These are phyloP conservation scores for Poeciliopsis turneri DNA, from an alignment of 2,797 vertebrate genomes.

Conservation along the genomic window DNA sequence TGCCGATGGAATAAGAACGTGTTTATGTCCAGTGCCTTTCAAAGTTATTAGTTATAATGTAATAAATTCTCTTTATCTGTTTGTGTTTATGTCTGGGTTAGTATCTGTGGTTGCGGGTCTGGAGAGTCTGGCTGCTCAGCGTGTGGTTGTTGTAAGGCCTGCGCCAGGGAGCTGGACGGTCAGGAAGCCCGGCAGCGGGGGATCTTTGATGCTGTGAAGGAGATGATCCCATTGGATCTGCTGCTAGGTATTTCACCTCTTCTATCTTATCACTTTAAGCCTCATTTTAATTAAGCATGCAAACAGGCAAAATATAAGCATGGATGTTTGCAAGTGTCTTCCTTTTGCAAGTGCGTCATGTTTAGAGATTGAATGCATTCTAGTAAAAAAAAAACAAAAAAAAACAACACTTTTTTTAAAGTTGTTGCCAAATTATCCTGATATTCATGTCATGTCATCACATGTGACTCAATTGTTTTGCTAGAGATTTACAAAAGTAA, in stretches of 20 bases:
- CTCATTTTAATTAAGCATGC: not conserved
- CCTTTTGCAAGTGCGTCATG: constrained; percentile 1
- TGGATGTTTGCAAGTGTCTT: not conserved
- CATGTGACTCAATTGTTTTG: no score
- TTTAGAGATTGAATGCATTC: not conserved
- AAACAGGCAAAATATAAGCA: not conserved
- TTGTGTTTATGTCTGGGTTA: constrained; percentile 56
- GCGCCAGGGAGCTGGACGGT: constrained; percentile 96
- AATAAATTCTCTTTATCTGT: not conserved
- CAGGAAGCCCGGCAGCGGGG: constrained; percentile 97
- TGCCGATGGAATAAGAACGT: not conserved
- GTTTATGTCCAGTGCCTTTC: not conserved
- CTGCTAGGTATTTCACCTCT: constrained; percentile 87
- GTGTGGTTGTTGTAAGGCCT: constrained; percentile 98
- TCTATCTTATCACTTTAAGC: constrained; percentile 11
- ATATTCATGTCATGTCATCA: no score
- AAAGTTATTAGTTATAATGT: not conserved
- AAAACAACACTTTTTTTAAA: no score
- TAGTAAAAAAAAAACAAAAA: no score
- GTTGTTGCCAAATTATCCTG: no score
- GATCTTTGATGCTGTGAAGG: constrained; percentile 98
- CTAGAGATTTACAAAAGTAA: no score
- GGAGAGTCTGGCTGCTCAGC: constrained; percentile 98
- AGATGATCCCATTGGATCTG: constrained; percentile 99
- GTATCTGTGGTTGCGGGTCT: constrained; percentile 98